Evolutionary conservation across 2,797 vertebrate species (phyloP), one percentile per base, ranked within the genome.

Genomic region (Brachyalestes nurse): DNA sequence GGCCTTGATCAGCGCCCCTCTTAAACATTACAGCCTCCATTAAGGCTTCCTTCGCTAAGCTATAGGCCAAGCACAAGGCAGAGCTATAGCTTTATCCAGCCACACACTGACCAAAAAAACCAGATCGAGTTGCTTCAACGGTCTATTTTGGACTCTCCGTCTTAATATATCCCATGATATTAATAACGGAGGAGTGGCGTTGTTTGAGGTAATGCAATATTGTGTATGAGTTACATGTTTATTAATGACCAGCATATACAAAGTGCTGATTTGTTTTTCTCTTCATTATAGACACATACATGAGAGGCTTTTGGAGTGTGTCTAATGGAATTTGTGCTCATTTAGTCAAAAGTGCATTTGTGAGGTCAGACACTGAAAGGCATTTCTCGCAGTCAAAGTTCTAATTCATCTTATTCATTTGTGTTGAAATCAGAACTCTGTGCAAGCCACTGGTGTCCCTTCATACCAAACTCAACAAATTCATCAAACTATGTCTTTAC

Each of bases 1-100:
- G 90, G 79, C 90, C 87, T 89, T 89, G 85, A 92, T 65, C 62
- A 65, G 17, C 40, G 57, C 25, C 78, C 83, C 83, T 25, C 38
- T 86, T 85, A 89, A 88, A 82, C 81, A 86, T 82, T 85, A 75
- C 79, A 77, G 84, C 78, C 79, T 85, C 61, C 75, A 83, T 77
- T 81, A 77, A 82, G 64, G 3, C 82, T 49, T 74, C 51, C 62
- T 8, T 21, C 38, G 16, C 16, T 51, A 49, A 47, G 60, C 66
- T 21, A 49, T 60, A 71, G 25, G 65, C 64, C 61, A 61, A 4
- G 28, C 21, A 75, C 51, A 58, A 60, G 21, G 58, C 72, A 51
- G 34, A 70, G 21, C 38, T 8, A 47, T 51, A 61, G 40, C 64
- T 45, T 70, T 51, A 71, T 75, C 40, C 76, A n/a, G 25, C 40